Conservation (phyloP, 64 coral and sea anemone species). For the Platygyra sinensis region DNA sequence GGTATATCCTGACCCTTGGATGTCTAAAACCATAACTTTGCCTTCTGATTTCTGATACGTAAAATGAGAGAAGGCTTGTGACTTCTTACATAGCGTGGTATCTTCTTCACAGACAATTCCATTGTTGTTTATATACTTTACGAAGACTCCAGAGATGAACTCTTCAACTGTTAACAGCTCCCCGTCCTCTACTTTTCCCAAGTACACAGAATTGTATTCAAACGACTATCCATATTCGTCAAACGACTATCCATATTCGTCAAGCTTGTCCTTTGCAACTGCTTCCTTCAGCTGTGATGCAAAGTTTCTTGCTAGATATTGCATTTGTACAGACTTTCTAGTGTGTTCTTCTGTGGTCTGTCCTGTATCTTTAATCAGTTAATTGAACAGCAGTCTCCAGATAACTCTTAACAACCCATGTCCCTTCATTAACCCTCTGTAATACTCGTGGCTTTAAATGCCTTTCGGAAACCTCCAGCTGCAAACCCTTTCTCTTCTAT, state of each 20-base stretch:
- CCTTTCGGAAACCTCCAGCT: conserved; percentile 58
- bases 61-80: conserved; percentile 50
- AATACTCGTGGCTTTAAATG: conserved; percentile 54
- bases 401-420: conserved; percentile 63
- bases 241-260: conserved; percentile 18
- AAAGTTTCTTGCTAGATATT: conserved; percentile 56
- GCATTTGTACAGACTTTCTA: conserved; percentile 55
- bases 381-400: background rate
- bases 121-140: conserved; percentile 54
- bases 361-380: conserved; percentile 7
- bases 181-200: conserved; percentile 43
- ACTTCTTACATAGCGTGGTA: conserved; percentile 30
- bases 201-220: conserved; percentile 15
- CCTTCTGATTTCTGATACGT: conserved; percentile 35
- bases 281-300: conserved; percentile 45
- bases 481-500: conserved; percentile 42
- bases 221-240: too few species aligned
- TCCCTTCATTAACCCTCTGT: conserved; percentile 57
- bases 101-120: conserved; percentile 50
- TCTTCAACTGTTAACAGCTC: conserved; percentile 32
- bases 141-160: conserved; percentile 32
- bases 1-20: conserved; percentile 39
- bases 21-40: conserved; percentile 45
- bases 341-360: conserved; percentile 39
- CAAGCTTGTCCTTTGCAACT: conserved; percentile 11